A percentile compares a stretch with the other conserved stretches of the same genome.
Conservation (phyloP, 2,113 vertebrate species). For the Zosterops lateralis region DNA sequence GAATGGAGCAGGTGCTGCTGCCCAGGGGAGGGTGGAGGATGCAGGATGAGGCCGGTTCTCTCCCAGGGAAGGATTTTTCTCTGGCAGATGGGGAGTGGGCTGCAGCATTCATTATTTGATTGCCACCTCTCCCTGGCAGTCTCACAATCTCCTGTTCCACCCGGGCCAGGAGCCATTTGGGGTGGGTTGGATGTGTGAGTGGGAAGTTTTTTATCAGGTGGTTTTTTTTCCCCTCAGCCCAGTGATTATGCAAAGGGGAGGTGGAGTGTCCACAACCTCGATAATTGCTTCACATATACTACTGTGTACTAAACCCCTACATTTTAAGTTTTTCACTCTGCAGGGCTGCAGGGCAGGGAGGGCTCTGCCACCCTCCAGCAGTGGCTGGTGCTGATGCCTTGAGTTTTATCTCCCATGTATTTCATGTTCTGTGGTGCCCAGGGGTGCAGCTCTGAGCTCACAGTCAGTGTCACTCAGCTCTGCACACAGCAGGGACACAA, state of each 20-base stretch:
- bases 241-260: slow-evolving; percentile 22
- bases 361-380: background rate
- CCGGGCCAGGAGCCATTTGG: background rate
- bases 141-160: background rate
- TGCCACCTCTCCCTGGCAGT: slow-evolving; percentile 44
- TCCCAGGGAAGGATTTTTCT: background rate
- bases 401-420: background rate
- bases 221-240: background rate
- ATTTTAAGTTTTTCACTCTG: background rate
- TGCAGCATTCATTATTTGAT: slow-evolving; percentile 46
- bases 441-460: background rate
- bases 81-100: slow-evolving; percentile 63
- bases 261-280: background rate
- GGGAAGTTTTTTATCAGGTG: background rate
- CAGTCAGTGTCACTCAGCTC: background rate
- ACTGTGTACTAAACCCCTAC: too few species aligned
- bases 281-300: too few species aligned
- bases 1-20: rapidly evolving
- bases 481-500: too few species aligned
- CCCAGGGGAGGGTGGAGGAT: rapidly evolving
- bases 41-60: background rate
- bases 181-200: slow-evolving; percentile 7
- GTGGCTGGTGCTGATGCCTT: background rate
- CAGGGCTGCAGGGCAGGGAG: background rate
- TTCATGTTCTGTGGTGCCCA: background rate